Percentiles rank a stretch among this genome's conserved stretches.
Evolutionary conservation across 2,888 invertebrate genomes (phyloP).

Genomic region (Hirtodrosophila duncani): DNA sequence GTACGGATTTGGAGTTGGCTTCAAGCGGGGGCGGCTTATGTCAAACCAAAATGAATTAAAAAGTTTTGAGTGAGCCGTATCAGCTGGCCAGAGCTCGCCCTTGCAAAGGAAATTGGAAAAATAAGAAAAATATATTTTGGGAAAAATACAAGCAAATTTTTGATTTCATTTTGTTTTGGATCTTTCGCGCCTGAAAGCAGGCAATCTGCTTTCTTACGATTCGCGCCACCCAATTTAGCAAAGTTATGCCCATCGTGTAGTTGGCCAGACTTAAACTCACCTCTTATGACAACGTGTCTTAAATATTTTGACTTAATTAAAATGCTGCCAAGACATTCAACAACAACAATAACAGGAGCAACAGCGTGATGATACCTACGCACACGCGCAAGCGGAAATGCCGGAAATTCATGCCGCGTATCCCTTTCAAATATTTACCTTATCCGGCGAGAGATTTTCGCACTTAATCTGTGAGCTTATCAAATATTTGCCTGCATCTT

Average conservation of each 20-base stretch:
- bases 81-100: no score
- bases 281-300: conserved; percentile 2
- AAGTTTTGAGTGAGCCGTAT: no score
- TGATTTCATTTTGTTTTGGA: no score
- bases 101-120: no score
- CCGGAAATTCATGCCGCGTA: conserved; percentile 15
- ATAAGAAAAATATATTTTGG: no score
- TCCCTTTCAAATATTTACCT: conserved; percentile 33
- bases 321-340: conserved; percentile 6
- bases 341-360: no score
- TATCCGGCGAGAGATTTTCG: conserved; percentile 8
- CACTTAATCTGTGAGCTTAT: conserved; percentile 17
- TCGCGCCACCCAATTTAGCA: conserved; percentile 54
- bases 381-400: not conserved
- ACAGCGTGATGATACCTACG: conserved; percentile 26
- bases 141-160: no score
- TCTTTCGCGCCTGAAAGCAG: no score
- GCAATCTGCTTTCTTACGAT: no score
- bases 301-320: conserved; percentile 37
- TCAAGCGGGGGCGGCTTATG: conserved; percentile 13
- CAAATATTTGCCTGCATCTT: conserved; percentile 9
- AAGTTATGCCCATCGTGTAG: conserved; percentile 50
- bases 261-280: conserved; percentile 16
- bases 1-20: conserved; percentile 7
- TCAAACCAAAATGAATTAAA: conserved; percentile 23